Base-by-base conservation (phyloP, 2,888 invertebrate genomes). In the Clanis bilineata region DNA sequence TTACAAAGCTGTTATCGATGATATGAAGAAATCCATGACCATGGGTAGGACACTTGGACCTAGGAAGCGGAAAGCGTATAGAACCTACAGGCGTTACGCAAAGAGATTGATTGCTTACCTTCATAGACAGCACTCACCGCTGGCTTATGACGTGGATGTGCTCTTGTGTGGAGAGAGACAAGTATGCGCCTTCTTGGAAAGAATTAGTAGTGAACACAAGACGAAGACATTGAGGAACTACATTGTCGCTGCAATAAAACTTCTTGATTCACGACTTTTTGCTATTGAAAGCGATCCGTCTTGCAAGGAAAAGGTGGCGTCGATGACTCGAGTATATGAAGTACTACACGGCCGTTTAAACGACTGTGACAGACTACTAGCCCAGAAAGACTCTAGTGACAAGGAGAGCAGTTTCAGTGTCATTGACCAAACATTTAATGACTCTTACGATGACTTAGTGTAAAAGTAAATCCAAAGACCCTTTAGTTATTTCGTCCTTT, bases 1-100 rank as follows among this genome's bases (percentile, higher is more conserved):
- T 39, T 93, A 92, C 69, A 93, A 93, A 80, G 91, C 92, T 1
- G 91, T 93, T 0, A 93, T 93, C 15, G 93, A 93, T 66, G 92
- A 92, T 25, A 93, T 93, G 93, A 93, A 93, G 68, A 93, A 93
- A 67, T 91, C 92, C 0, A 93, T 93, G 93, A 88, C 88, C 0
- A 89, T 91, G 88, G 93, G 92, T 0, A 81, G 92, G 54, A 88
- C 90, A 0, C 78, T 93, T 0, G 89, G 92, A 4, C 73, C 92
- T 0, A 80, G 88, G 54, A 93, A 93, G 67, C 85, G 92, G 45
- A 92, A 93, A 79, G 88, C 85, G 0, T 93, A 93, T 58, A 76
- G 93, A 28, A 93, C 92, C 0, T 93, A 93, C 73, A 76, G 92
- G 18, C 80, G 93, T 1, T 93, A 93, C 63, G 93, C 93, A 0